Evolutionary conservation across 2,888 invertebrate species (phyloP), one percentile per base, ranked within the genome.

Genomic region (Protula sp.): DNA sequence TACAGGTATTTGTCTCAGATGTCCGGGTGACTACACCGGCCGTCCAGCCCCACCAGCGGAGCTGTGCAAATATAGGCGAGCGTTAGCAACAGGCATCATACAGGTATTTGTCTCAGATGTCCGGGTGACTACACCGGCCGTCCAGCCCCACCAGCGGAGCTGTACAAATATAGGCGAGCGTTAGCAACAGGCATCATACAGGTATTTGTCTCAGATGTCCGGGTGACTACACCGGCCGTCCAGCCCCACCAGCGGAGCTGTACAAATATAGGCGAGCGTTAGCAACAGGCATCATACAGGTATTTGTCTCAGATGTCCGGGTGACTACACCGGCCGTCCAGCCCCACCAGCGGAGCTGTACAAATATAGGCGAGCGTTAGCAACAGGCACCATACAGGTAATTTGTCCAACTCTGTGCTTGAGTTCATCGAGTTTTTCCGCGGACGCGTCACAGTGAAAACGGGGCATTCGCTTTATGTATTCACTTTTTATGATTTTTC

Each of bases 101-200:
- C n/a, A n/a, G n/a, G n/a, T n/a, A n/a, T n/a, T 63, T 62, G 3
- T 54, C 59, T 45, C 61, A 61, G 19, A 55, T 48, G 53, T 62
- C 62, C 2, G 9, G 9, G 45, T 14, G 9, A 9, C 9, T n/a
- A 38, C 45, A 38, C 9, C 9, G 9, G 45, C 45, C 45, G 45
- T n/a, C 45, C 45, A 38, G 9, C 22, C 5, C 5, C 5, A 38
- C 24, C 14, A n/a, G 50, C 14, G 24, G n/a, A 50, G 9, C 19
- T 24, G 4, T 4, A n/a, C n/a, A n/a, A n/a, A n/a, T n/a, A n/a
- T n/a, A n/a, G 22, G 50, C 50, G 24, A 22, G n/a, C n/a, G n/a
- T n/a, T n/a, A n/a, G n/a, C n/a, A n/a, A n/a, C n/a, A n/a, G n/a
- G n/a, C n/a, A n/a, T n/a, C n/a, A n/a, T n/a, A n/a, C n/a, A n/a